These are phyloP conservation scores for Epizoanthus fatuus DNA, from an alignment of 92 coral and sea anemone species.

Conservation along the genomic window DNA sequence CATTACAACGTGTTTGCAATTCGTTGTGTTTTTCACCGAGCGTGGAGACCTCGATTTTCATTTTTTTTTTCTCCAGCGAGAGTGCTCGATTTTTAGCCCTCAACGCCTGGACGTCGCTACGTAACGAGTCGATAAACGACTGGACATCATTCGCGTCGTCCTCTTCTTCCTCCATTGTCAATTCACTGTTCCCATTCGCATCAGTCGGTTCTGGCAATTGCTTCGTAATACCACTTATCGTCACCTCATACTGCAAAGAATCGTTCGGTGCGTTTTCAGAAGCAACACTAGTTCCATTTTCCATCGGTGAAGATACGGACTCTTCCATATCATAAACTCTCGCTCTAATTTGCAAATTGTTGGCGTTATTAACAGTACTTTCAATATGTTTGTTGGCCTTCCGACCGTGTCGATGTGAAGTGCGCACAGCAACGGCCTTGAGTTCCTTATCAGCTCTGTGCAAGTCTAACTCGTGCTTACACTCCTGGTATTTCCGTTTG, in stretches of 20 bases:
- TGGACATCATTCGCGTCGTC: constrained; percentile 30
- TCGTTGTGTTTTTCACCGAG: constrained; percentile 52
- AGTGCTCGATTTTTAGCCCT: constrained; percentile 34
- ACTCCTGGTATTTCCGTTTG: constrained; percentile 47
- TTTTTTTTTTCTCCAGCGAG: constrained; percentile 33
- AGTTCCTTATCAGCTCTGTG: constrained; percentile 1
- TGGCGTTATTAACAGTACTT: background rate
- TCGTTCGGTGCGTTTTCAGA: constrained; percentile 23
- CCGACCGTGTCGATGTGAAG: background rate
- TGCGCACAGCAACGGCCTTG: background rate
- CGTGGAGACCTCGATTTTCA: constrained; percentile 32
- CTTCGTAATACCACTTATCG: background rate
- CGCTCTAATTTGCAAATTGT: background rate
- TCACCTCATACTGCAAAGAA: constrained; percentile 17
- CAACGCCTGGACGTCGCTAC: constrained; percentile 20
- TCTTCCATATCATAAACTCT: constrained; percentile 19
- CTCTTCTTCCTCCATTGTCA: constrained; percentile 10
- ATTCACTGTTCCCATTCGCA: constrained; percentile 2
- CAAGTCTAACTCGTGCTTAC: constrained; percentile 24
- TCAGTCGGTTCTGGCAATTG: constrained; percentile 6
- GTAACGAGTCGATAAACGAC: constrained; percentile 30
- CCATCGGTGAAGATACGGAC: background rate
- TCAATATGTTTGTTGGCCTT: background rate
- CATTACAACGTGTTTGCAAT: constrained; percentile 61
- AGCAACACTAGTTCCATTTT: constrained; percentile 15